A percentile compares a stretch with the other conserved stretches of the same genome.
Conservation (phyloP, 1,140 invertebrate genomes). For the Lordiphosa stackelbergi region DNA sequence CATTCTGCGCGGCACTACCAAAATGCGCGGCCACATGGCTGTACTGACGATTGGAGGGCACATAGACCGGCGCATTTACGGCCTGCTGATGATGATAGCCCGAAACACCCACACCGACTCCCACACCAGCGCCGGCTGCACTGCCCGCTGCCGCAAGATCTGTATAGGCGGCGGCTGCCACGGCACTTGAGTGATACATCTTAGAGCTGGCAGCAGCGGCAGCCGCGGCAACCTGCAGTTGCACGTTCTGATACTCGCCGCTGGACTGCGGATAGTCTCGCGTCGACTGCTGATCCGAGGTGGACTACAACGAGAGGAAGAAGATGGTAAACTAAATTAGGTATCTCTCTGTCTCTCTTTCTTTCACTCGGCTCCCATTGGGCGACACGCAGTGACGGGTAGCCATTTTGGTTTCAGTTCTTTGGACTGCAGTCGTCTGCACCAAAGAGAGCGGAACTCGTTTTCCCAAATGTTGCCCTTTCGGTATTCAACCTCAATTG, state of each 20-base stretch:
- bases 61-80: slow-evolving; percentile 78
- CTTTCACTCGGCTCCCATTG: slow-evolving; percentile 42
- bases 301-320: slow-evolving; percentile 36
- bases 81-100: slow-evolving; percentile 68
- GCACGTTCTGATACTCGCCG: slow-evolving; percentile 52
- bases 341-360: slow-evolving; percentile 4
- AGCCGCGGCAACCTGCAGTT: slow-evolving; percentile 37
- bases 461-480: slow-evolving; percentile 54
- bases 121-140: slow-evolving; percentile 55
- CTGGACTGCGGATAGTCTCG: slow-evolving; percentile 59
- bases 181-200: slow-evolving; percentile 75
- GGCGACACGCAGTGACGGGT: slow-evolving; percentile 32
- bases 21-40: slow-evolving; percentile 75
- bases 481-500: slow-evolving; percentile 32
- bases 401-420: slow-evolving; percentile 55
- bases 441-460: slow-evolving; percentile 31
- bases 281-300: slow-evolving; percentile 56
- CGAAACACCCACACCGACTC: slow-evolving; percentile 68
- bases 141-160: slow-evolving; percentile 71
- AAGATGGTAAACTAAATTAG: not conserved
- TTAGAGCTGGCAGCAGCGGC: slow-evolving; percentile 48
- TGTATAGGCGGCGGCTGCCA: slow-evolving; percentile 60
- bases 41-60: slow-evolving; percentile 78
- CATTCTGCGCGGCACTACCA: slow-evolving; percentile 75
- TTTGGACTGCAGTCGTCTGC: not conserved